These are phyloP conservation scores for Horisme vitalbata DNA, from an alignment of 2,888 invertebrate species.

Conservation along the genomic window DNA sequence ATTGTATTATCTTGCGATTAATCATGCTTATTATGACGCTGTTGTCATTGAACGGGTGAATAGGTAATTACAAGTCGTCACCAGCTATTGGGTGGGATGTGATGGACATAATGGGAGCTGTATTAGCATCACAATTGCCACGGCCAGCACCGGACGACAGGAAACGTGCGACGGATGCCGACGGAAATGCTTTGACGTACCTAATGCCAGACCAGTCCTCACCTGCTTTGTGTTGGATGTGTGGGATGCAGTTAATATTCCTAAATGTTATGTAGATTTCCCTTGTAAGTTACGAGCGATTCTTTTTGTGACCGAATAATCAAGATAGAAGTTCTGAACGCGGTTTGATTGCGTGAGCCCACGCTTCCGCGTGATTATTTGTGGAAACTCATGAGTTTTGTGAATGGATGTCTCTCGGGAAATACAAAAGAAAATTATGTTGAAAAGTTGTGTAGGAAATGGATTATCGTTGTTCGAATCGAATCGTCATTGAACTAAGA, in stretches of 20 bases:
- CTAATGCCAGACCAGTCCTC: conserved; percentile 28
- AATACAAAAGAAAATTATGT: conserved; percentile 1
- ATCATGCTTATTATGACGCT: conserved; percentile 1
- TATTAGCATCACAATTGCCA: conserved; percentile 58
- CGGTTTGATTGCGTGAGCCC: conserved; percentile 24
- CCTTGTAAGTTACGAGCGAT: conserved; percentile 11
- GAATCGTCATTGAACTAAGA: too few species aligned
- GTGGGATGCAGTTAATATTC: conserved; percentile 26
- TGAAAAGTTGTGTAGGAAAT: neutral
- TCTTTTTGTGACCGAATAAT: conserved; percentile 17
- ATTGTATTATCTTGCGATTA: conserved; percentile 19
- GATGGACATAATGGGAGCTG: conserved; percentile 55
- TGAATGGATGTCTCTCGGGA: conserved; percentile 9
- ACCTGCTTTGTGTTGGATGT: conserved; percentile 29
- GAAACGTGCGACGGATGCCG: conserved; percentile 36
- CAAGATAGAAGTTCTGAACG: conserved; percentile 20
- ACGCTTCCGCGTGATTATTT: conserved; percentile 24
- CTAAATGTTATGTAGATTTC: conserved; percentile 17
- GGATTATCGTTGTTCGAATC: too few species aligned
- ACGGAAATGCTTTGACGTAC: conserved; percentile 36
- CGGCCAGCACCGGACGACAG: conserved; percentile 31
- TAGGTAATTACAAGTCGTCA: conserved; percentile 38
- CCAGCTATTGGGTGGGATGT: conserved; percentile 34
- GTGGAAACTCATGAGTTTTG: conserved; percentile 6
- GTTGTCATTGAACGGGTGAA: conserved; percentile 20